Conservation (phyloP, 2,888 invertebrate species). For the Entomobrya multifasciata region DNA sequence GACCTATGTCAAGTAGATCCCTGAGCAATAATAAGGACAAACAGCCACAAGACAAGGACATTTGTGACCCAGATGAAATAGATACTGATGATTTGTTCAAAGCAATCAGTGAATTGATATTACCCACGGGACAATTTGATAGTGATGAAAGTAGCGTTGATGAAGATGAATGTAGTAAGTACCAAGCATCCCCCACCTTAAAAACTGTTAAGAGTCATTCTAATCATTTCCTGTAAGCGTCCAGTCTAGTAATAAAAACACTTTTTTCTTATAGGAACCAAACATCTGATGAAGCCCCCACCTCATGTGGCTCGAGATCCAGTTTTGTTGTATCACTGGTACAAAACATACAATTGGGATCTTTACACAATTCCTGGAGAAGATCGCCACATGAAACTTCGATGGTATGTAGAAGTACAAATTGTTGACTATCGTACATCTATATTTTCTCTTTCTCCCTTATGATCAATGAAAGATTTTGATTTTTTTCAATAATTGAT, state of each 20-base stretch:
- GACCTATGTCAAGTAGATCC: background rate
- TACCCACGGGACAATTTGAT: background rate
- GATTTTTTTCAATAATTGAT: too few species aligned
- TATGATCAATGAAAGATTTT: too few species aligned
- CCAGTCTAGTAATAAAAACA: too few species aligned
- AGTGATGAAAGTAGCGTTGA: slow-evolving; percentile 14
- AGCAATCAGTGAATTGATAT: slow-evolving; percentile 29
- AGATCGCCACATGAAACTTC: slow-evolving; percentile 77
- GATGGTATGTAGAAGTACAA: slow-evolving; percentile 74
- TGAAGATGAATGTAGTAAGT: too few species aligned
- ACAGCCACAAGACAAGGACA: too few species aligned
- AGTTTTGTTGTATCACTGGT: slow-evolving; percentile 77
- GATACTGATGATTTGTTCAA: slow-evolving; percentile 43
- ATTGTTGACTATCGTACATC: too few species aligned
- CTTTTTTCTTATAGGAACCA: background rate
- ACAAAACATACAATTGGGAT: slow-evolving; percentile 77
- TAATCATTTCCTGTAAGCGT: too few species aligned
- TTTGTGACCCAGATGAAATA: background rate
- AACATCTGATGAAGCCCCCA: slow-evolving; percentile 15
- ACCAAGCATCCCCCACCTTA: too few species aligned
- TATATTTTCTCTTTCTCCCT: too few species aligned
- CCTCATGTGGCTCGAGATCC: slow-evolving; percentile 74
- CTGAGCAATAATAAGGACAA: background rate
- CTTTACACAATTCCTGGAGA: slow-evolving; percentile 77
- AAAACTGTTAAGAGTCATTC: too few species aligned